Evolutionary conservation across 2,797 vertebrate genomes (phyloP), one percentile per base, ranked within the genome.

Genomic region (Melanitta fusca): DNA sequence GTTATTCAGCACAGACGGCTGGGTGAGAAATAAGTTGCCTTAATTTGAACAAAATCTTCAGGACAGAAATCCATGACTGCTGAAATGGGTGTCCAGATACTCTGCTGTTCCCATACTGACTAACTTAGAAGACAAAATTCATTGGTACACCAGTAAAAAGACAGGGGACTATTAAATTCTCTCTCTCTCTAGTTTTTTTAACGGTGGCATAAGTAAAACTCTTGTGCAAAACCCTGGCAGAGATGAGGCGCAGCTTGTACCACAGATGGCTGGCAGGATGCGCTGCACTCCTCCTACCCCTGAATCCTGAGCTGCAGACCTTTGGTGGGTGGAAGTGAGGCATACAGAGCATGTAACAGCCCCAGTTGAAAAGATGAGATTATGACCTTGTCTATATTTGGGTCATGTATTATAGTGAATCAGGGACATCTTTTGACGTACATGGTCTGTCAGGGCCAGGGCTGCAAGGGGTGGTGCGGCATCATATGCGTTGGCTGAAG

Each of bases 21-120:
- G 80, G 25, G 73, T 70, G 74, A 96, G 85, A 72, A 91, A 51
- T 22, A 71, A 57, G 27, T 93, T 58, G 28, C 39, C 91, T 85
- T 88, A 95, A 96, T 95, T 87, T 93, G 71, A 91, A 47, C 77
- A 88, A 86, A 92, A 93, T 91, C 89, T 91, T 78, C 65, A 54
- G 54, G 49, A 39, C 66, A 91, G 72, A 92, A 91, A 85, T 73
- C 71, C 58, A 66, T 68, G 36, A 62, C 58, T 56, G 41, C 53
- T 93, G 85, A 96, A 93, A 79, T 56, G 17, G 53, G 69, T n/a
- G 36, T 92, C 79, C 60, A 72, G 58, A 58, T 90, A 3, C 53
- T 84, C 28, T 61, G 49, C 25, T 89, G n/a, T n/a, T 88, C 39
- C 43, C 47, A 53, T 56, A 68, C 22, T 43, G 34, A 8, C 75